Evolutionary conservation across 2,888 invertebrate species (phyloP).

Genomic region (Drosophila setosimentum): DNA sequence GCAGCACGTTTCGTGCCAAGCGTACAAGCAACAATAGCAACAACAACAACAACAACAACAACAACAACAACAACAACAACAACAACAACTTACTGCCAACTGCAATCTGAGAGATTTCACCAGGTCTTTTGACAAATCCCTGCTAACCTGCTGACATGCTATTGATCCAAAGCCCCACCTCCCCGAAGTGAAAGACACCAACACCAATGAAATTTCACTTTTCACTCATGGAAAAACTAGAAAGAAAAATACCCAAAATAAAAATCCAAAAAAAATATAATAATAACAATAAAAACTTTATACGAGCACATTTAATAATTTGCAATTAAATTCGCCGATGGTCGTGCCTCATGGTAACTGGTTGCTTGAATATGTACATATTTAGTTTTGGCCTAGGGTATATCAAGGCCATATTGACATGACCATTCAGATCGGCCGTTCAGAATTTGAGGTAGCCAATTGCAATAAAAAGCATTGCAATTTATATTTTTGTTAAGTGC

Average conservation of each 20-base stretch:
- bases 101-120: slow-evolving; percentile 60
- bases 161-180: slow-evolving; percentile 46
- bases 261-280: slow-evolving; percentile 23
- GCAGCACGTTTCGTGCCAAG: slow-evolving; percentile 45
- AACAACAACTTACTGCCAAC: slow-evolving; percentile 15
- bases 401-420: slow-evolving; percentile 4
- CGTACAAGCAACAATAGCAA: slow-evolving; percentile 3
- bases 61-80: slow-evolving; percentile 11
- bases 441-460: not conserved
- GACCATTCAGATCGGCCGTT: not conserved
- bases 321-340: slow-evolving; percentile 67
- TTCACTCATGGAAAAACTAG: slow-evolving; percentile 65
- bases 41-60: slow-evolving; percentile 3
- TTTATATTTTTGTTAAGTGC: not conserved
- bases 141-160: slow-evolving; percentile 78
- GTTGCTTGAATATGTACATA: slow-evolving; percentile 38
- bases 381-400: slow-evolving; percentile 25
- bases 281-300: slow-evolving; percentile 56
- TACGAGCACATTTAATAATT: slow-evolving; percentile 64
- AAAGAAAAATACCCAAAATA: slow-evolving; percentile 26
- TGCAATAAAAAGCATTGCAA: not conserved
- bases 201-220: slow-evolving; percentile 68
- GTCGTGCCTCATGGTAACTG: slow-evolving; percentile 55
- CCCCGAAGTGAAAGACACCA: slow-evolving; percentile 24
- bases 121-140: slow-evolving; percentile 71